Base-by-base conservation (phyloP, 2,113 vertebrate genomes). In the Centropristis striata region DNA sequence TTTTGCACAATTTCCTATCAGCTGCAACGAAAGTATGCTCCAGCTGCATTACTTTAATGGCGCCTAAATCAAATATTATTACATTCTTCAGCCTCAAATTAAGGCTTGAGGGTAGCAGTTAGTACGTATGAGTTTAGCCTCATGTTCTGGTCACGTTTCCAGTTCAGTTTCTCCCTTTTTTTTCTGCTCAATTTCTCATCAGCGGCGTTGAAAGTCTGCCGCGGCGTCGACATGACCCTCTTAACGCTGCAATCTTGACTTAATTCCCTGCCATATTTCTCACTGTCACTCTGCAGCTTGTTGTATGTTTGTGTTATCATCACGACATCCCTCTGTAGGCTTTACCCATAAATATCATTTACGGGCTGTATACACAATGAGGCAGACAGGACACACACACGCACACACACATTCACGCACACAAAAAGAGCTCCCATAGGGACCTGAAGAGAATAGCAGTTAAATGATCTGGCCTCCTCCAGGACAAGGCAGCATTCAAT, bases 401-500 rank as follows among this genome's bases (percentile, higher is more conserved):
- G 58, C 2, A 73, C 32, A 32, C 32, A 32, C 32, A 32, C 32
- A 32, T 6, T 32, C 57, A 71, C 42, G 66, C 46, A 75, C 66
- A 61, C 2, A 73, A 76, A 71, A 74, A 47, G 16, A 60, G 54
- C 68, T 66, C 85, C 85, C 84, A 23, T 10, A 64, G 86, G 69
- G 85, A 79, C 50, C 67, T 18, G 60, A 49, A 50, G 83, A 87
- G 66, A 90, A 86, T 75, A 83, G 78, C 83, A 85, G 83, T 89
- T 89, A 93, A 95, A 93, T 91, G 90, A 86, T 89, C 70, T 83
- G 90, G 82, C 86, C 90, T 91, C 89, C 87, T 86, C 58, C 83
- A 78, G 84, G 85, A 92, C 90, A 80, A 86, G 90, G 61, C 71
- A 47, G 80, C 79, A 70, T 86, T 94, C 92, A 91, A 91, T 95